Percentiles rank a stretch among this genome's conserved stretches.
These are phyloP conservation scores for Pristionchus japonicus DNA, from an alignment of 2,888 invertebrate species.

Conservation along the genomic window DNA sequence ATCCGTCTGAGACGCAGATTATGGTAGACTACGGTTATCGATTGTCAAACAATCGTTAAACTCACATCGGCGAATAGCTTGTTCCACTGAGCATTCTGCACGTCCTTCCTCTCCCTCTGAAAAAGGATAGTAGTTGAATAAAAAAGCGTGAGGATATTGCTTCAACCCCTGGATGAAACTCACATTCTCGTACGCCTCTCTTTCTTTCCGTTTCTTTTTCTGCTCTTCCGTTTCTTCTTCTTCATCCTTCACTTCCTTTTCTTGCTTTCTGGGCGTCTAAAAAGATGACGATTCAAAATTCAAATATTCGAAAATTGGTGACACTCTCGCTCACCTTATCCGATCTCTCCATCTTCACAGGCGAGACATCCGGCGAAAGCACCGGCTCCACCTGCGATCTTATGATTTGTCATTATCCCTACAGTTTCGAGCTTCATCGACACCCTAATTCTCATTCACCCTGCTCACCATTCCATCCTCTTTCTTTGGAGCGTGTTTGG, in stretches of 20 bases:
- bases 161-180: background rate
- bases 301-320: too few species aligned
- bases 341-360: background rate
- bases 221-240: background rate
- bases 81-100: background rate
- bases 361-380: background rate
- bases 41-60: too few species aligned
- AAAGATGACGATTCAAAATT: background rate
- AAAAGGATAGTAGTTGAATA: background rate
- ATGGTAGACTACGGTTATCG: background rate
- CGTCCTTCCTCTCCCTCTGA: background rate
- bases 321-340: background rate
- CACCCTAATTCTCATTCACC: background rate
- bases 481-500: too few species aligned
- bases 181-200: background rate
- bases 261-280: background rate
- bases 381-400: background rate
- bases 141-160: background rate
- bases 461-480: background rate
- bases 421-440: background rate
- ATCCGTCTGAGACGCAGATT: background rate
- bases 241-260: background rate
- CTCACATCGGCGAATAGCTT: background rate
- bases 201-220: background rate
- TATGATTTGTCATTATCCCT: background rate